These are phyloP conservation scores for Dinothrombium tinctorium DNA, from an alignment of 1,140 invertebrate genomes.

Conservation along the genomic window DNA sequence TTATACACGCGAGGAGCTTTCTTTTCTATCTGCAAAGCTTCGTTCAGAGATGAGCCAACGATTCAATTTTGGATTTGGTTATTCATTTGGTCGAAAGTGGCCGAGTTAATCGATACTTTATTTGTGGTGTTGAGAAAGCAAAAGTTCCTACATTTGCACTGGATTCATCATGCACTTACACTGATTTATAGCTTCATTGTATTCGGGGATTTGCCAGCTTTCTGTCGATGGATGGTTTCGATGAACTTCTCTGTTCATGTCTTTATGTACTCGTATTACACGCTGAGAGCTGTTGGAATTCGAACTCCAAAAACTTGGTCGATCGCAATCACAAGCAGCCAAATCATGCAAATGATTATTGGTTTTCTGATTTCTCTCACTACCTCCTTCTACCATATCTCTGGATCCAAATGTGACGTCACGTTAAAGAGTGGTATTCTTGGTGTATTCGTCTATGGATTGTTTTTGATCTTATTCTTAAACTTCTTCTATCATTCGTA, in stretches of 20 bases:
- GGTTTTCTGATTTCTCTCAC: conserved; percentile 68
- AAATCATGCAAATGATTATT: conserved; percentile 81
- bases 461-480: conserved; percentile 7
- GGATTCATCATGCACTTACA: conserved; percentile 31
- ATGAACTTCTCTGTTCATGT: conserved; percentile 94
- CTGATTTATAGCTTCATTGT: conserved; percentile 33
- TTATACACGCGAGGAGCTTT: not conserved
- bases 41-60: conserved; percentile 18
- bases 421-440: not conserved
- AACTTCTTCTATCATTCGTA: conserved; percentile 7
- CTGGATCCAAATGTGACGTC: conserved; percentile 2
- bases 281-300: conserved; percentile 61
- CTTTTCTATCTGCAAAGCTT: not conserved
- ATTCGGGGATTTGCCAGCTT: not conserved
- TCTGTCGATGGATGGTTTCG: conserved; percentile 78
- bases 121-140: conserved; percentile 29
- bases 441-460: conserved; percentile 8
- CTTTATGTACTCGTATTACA: conserved; percentile 94
- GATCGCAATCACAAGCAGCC: conserved; percentile 75
- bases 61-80: conserved; percentile 77
- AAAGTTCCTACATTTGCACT: conserved; percentile 31
- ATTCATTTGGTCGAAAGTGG: conserved; percentile 69
- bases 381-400: not conserved
- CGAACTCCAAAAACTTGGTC: conserved; percentile 54
- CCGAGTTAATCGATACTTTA: conserved; percentile 30